Evolutionary conservation across 2,113 vertebrate genomes (phyloP).

Genomic region (Festucalex cinctus): DNA sequence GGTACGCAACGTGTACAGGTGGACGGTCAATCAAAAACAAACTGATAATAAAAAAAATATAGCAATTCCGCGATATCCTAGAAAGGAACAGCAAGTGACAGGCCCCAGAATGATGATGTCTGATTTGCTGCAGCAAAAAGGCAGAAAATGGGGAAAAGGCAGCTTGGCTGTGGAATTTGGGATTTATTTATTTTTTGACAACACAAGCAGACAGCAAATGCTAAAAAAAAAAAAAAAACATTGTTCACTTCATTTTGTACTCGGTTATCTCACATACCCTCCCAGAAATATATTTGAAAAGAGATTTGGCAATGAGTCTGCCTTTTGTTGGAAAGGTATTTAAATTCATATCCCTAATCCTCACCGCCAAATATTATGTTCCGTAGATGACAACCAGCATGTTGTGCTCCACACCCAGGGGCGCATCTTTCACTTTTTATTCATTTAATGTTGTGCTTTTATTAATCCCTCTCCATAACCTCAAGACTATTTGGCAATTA

Average conservation of each 20-base stretch:
- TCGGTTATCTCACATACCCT: neutral
- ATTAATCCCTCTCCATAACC: conserved; percentile 10
- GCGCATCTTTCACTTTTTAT: neutral
- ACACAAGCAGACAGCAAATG: neutral
- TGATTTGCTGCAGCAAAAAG: neutral
- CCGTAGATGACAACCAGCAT: neutral
- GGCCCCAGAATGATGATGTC: neutral
- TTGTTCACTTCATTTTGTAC: neutral
- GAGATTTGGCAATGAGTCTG: neutral
- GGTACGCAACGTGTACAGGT: neutral
- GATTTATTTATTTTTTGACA: neutral
- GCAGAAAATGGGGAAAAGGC: neutral
- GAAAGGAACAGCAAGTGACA: neutral
- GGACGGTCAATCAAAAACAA: neutral
- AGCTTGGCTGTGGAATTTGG: neutral
- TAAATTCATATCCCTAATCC: neutral
- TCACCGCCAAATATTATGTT: neutral
- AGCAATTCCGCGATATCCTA: neutral
- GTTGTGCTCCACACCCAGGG: neutral
- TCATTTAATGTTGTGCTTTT: conserved; percentile 21
- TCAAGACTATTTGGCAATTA: conserved; percentile 28
- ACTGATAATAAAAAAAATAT: neutral
- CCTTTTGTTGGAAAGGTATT: neutral
- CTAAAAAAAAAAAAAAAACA: neutral
- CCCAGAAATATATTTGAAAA: neutral